These are phyloP conservation scores for Percopsis transmontana DNA, from an alignment of 2,113 vertebrate species.

Conservation along the genomic window DNA sequence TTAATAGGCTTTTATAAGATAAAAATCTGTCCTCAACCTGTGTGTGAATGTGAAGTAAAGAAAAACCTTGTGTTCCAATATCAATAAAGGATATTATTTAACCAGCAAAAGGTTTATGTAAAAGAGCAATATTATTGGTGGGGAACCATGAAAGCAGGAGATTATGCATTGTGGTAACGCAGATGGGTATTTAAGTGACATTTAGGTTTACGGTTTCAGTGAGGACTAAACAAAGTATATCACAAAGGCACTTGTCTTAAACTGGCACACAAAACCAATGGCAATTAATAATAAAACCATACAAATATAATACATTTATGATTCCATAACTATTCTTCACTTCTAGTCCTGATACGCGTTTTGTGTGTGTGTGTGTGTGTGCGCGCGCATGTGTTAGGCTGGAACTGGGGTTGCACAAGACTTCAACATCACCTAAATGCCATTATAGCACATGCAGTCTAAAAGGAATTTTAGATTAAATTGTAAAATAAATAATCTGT, in stretches of 20 bases:
- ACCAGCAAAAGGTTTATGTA: not conserved
- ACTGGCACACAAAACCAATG: slow-evolving; percentile 37
- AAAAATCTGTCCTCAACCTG: not conserved
- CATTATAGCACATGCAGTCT: not conserved
- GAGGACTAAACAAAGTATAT: slow-evolving; percentile 16
- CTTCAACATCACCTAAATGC: not conserved
- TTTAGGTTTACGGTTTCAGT: slow-evolving; percentile 25
- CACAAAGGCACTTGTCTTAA: slow-evolving; percentile 50
- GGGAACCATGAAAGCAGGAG: slow-evolving; percentile 13
- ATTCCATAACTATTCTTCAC: slow-evolving; percentile 44
- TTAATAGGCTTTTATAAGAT: slow-evolving; percentile 5
- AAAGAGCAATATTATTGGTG: slow-evolving; percentile 5
- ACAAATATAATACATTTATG: slow-evolving; percentile 40
- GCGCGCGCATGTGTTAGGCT: not conserved
- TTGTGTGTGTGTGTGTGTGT: slow-evolving; percentile 3
- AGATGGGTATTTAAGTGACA: slow-evolving; percentile 22
- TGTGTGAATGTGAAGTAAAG: too few relatives aligned
- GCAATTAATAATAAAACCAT: slow-evolving; percentile 45
- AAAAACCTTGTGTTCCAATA: slow-evolving; percentile 6
- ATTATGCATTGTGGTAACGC: not conserved
- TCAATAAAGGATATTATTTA: not conserved
- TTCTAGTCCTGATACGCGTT: slow-evolving; percentile 34
- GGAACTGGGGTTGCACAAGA: not conserved
- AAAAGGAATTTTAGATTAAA: too few relatives aligned
- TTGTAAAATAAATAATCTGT: too few relatives aligned